These are phyloP conservation scores for Arremon brunneinucha DNA, from an alignment of 2,797 vertebrate genomes.

Conservation along the genomic window DNA sequence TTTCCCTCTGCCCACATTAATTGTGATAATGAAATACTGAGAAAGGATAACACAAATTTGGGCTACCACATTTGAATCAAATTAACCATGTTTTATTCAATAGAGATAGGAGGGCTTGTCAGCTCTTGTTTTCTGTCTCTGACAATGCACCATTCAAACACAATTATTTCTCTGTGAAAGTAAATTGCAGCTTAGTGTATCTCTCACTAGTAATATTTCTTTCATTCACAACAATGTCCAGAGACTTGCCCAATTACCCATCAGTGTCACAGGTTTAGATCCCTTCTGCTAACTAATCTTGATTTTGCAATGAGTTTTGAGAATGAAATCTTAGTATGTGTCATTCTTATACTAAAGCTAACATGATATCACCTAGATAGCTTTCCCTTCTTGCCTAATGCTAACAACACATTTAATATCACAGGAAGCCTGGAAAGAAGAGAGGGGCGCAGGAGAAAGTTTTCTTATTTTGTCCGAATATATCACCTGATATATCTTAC, in stretches of 20 bases:
- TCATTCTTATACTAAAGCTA: background rate
- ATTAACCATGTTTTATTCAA: background rate
- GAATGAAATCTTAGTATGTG: background rate
- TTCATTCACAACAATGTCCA: background rate
- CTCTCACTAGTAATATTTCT: background rate
- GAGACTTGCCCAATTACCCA: background rate
- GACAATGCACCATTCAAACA: background rate
- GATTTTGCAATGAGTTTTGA: background rate
- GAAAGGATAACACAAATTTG: background rate
- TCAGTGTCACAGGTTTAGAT: background rate
- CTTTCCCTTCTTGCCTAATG: background rate
- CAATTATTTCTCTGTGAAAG: background rate
- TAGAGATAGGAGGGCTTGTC: background rate
- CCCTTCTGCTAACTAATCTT: background rate
- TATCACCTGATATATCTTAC: background rate
- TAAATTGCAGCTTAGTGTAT: background rate
- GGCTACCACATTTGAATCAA: background rate
- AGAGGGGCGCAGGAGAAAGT: accelerated
- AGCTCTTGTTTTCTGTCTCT: background rate
- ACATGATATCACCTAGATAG: background rate
- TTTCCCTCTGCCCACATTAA: background rate
- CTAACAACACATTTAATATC: background rate
- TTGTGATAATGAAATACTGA: background rate
- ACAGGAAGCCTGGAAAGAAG: background rate
- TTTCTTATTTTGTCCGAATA: background rate